These are phyloP conservation scores for Cheilosia soror DNA, from an alignment of 2,888 invertebrate genomes.

Conservation along the genomic window DNA sequence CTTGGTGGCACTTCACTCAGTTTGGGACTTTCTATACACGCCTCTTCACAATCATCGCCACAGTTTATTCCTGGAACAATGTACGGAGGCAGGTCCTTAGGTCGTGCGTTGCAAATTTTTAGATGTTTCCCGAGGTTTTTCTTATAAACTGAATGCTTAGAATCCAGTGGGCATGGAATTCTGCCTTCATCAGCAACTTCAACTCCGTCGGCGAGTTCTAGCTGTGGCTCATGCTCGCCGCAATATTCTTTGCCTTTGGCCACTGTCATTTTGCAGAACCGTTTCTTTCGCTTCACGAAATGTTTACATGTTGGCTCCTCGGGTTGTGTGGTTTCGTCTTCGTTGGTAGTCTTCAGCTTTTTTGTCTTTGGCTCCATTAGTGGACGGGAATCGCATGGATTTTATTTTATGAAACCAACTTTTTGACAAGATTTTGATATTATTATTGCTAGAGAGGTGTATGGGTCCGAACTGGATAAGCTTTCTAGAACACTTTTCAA, in stretches of 20 bases:
- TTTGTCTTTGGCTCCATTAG: slow-evolving; percentile 62
- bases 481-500: too few species aligned
- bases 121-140: slow-evolving; percentile 89
- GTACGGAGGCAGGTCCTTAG: slow-evolving; percentile 83
- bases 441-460: neutral
- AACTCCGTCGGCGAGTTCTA: slow-evolving; percentile 24
- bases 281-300: slow-evolving; percentile 89
- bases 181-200: slow-evolving; percentile 82
- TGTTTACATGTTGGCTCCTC: slow-evolving; percentile 85
- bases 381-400: neutral
- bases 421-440: neutral
- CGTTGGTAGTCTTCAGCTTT: slow-evolving; percentile 34
- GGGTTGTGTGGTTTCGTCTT: neutral
- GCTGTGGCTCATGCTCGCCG: slow-evolving; percentile 87
- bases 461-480: neutral
- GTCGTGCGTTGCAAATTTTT: slow-evolving; percentile 89
- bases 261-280: slow-evolving; percentile 90
- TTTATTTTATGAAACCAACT: neutral
- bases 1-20: slow-evolving; percentile 82
- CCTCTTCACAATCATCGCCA: slow-evolving; percentile 75
- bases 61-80: slow-evolving; percentile 80
- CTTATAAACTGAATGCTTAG: slow-evolving; percentile 88
- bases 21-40: slow-evolving; percentile 76
- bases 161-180: slow-evolving; percentile 89
- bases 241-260: slow-evolving; percentile 88